These are phyloP conservation scores for Pygocentrus nattereri DNA, from an alignment of 2,797 vertebrate species.

Conservation along the genomic window DNA sequence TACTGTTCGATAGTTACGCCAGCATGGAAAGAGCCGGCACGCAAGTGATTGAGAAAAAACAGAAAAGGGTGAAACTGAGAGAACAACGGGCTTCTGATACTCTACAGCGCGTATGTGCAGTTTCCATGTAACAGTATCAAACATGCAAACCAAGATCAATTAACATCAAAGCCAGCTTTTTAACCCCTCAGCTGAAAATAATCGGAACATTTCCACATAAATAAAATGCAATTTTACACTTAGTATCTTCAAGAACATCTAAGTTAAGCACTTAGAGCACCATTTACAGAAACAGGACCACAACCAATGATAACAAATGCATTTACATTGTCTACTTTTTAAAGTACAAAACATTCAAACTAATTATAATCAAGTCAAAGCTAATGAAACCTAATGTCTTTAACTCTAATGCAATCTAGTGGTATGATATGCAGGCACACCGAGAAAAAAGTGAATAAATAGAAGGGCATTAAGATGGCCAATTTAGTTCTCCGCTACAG, in stretches of 20 bases:
- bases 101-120: background rate
- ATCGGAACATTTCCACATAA: background rate
- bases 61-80: background rate
- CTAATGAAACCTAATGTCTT: background rate
- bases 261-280: background rate
- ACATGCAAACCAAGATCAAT: background rate
- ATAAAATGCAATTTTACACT: background rate
- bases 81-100: background rate
- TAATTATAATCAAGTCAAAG: no score
- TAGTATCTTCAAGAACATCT: background rate
- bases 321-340: no score
- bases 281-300: no score
- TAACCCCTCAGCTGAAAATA: background rate
- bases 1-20: constrained; percentile 29
- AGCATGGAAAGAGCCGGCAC: background rate
- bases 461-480: background rate
- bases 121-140: background rate
- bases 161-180: background rate
- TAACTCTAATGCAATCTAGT: background rate
- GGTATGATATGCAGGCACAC: background rate
- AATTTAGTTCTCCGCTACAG: background rate
- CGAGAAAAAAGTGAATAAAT: background rate
- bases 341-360: no score
- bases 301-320: no score
- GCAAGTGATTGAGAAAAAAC: background rate